phyloP scores from a whole-genome alignment of 1,140 invertebrate genomes.

The Apis dorsata region DNA sequence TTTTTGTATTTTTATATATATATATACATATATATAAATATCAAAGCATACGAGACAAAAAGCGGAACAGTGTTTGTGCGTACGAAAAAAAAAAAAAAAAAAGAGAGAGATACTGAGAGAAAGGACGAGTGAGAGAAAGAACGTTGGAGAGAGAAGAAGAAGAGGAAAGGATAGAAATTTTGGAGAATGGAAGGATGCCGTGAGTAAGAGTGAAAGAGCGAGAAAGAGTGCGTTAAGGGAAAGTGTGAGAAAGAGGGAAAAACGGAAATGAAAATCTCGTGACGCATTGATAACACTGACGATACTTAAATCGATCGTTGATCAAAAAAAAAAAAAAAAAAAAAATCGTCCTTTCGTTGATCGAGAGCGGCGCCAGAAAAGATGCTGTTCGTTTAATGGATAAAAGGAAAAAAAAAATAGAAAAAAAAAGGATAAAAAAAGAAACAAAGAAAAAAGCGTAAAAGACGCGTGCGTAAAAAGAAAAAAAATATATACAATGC shows the following conservation, averaged over 20 bases:
- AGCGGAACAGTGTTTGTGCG: conserved; percentile 64
- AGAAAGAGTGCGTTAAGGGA: background rate
- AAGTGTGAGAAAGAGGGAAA: background rate
- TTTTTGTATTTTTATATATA: conserved; percentile 74
- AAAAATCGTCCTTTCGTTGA: conserved; percentile 63
- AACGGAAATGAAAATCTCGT: conserved; percentile 23
- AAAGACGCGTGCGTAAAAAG: conserved; percentile 43
- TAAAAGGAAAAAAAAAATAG: background rate
- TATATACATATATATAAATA: conserved; percentile 65
- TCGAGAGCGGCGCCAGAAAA: conserved; percentile 57
- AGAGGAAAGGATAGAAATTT: too few species aligned
- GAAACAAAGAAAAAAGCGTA: background rate
- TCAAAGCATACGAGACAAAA: conserved; percentile 63
- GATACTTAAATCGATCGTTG: conserved; percentile 59
- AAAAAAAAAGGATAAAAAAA: background rate
- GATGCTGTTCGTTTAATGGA: conserved; percentile 37
- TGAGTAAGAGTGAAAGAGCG: background rate
- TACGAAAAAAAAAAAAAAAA: conserved; percentile 31
- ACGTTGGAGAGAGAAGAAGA: too few species aligned
- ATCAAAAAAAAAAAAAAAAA: background rate
- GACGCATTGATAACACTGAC: conserved; percentile 59
- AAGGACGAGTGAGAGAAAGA: background rate
- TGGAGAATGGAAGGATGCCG: too few species aligned
- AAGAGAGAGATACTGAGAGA: background rate
- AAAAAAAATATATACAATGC: background rate